Evolutionary conservation across 2,113 vertebrate species (phyloP), one percentile per base, ranked within the genome.

Genomic region (Phalacrocorax brasilianus): DNA sequence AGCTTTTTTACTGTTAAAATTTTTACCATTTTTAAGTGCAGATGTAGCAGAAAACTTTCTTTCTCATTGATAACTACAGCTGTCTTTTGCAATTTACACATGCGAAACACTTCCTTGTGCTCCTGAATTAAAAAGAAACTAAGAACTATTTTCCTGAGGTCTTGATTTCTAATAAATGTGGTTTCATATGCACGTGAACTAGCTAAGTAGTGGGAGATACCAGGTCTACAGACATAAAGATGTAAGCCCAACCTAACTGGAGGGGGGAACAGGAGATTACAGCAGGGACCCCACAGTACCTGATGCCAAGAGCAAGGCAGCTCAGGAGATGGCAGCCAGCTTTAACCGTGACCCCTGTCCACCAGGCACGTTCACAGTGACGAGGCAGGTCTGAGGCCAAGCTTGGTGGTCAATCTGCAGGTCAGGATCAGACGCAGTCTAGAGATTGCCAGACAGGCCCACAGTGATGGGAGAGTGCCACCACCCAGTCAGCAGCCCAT

Each of bases 331-430:
- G 2, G 30, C 49, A 86, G 45, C 19, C 58, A 72, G 28, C 44
- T 65, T 72, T 33, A 55, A 50, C 21, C 42, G 14, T 6, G 5
- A 17, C 3, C 28, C 18, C 22, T 14, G 24, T 20, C 44, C 55
- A 42, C 20, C 70, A 20, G 9, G 27, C 5, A n/a, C 4, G 0
- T 17, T 77, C 30, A 65, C 1, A 3, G 11, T 6, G 28, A 58
- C 17, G 20, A 72, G 8, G 40, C 8, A 85, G 42, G 17, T 30
- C 21, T 22, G 26, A 76, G 14, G 22, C 21, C 91, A 85, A 44
- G 26, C 14, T 52, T 14, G 6, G 20, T 45, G 14, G 12, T 21
- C 66, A 73, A 0, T 9, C 16, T 27, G 33, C 26, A 56, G 27
- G 27, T 49, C 5, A 56, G 32, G 20, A 30, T 38, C 30, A 38